phyloP scores from a whole-genome alignment of 2,113 vertebrate species.

The Cyanoderma ruficeps region DNA sequence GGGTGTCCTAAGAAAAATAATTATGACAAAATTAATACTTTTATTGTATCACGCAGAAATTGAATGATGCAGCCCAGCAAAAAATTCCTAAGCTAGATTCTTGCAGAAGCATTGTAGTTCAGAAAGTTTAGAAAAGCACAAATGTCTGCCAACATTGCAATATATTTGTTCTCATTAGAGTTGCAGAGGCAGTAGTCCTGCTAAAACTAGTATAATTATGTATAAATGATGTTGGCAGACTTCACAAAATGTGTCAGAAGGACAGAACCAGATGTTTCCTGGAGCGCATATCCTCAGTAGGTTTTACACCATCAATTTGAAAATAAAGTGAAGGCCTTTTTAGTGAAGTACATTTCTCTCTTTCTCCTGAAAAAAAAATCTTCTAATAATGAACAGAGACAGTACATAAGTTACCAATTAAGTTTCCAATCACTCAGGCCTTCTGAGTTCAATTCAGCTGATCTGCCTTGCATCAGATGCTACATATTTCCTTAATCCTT shows the following conservation, averaged over 20 bases:
- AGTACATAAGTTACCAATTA: neutral
- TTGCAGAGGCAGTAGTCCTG: slow-evolving; percentile 19
- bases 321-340: neutral
- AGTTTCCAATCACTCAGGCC: neutral
- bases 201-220: slow-evolving; percentile 26
- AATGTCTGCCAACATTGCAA: neutral
- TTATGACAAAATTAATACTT: neutral
- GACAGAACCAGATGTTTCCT: slow-evolving; percentile 38
- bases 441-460: neutral
- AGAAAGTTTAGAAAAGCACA: slow-evolving; percentile 1
- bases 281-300: neutral
- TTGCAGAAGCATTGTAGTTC: neutral
- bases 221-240: slow-evolving; percentile 4
- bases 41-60: neutral
- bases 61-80: neutral
- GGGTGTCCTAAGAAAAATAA: neutral
- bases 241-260: neutral
- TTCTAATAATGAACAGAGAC: neutral
- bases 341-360: neutral
- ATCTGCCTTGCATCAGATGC: neutral
- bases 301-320: neutral
- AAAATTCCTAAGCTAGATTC: neutral
- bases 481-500: neutral
- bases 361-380: neutral
- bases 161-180: slow-evolving; percentile 18